Evolutionary conservation across 2,888 invertebrate genomes (phyloP).

Genomic region (Galerucella pusilla): DNA sequence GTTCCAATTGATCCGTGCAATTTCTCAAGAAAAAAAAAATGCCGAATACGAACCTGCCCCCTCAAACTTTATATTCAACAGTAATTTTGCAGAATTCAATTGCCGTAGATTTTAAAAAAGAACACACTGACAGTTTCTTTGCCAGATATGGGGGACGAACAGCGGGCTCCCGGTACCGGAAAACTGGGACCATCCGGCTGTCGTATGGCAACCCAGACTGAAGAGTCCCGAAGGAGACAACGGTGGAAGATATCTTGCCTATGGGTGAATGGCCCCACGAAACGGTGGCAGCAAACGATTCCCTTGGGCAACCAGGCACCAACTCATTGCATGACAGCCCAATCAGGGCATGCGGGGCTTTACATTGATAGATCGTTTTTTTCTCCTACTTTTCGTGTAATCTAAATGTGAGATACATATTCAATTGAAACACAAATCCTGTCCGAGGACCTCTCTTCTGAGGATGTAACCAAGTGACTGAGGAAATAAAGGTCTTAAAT

Average conservation of each 20-base stretch:
- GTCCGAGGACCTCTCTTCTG: background rate
- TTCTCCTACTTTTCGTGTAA: background rate
- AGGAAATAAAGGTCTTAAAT: no score
- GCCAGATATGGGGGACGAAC: no score
- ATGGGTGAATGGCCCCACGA: background rate
- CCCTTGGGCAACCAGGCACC: background rate
- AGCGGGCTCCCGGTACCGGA: no score
- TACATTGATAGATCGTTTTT: background rate
- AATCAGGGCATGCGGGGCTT: background rate
- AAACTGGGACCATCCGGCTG: background rate
- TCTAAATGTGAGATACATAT: background rate
- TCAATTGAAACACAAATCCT: background rate
- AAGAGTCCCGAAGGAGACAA: background rate
- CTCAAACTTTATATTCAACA: no score
- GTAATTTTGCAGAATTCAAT: no score
- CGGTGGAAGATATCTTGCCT: background rate
- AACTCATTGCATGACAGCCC: background rate
- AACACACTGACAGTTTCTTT: no score
- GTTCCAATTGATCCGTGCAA: no score
- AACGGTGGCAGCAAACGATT: background rate
- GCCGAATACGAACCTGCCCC: no score
- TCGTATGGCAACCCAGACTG: background rate
- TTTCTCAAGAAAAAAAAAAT: no score
- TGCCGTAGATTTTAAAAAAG: no score
- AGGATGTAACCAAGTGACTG: constrained; percentile 1